A percentile compares a stretch with the other conserved stretches of the same genome.
Conservation (phyloP, 2,797 vertebrate genomes). For the Acanthiza pusilla region DNA sequence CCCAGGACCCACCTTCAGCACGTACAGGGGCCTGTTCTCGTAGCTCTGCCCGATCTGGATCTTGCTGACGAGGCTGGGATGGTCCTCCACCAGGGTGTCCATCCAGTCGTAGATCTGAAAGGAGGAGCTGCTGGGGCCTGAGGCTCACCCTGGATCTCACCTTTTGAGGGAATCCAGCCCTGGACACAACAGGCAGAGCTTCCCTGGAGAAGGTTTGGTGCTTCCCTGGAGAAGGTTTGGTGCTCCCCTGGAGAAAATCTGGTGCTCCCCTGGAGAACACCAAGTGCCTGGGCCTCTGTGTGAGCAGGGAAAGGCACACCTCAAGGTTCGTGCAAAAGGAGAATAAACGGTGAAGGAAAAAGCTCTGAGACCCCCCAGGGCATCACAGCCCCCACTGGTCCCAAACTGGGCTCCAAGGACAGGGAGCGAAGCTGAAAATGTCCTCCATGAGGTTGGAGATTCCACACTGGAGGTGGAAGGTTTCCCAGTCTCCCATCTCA, state of each 20-base stretch:
- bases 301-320: background rate
- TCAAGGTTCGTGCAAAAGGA: background rate
- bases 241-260: background rate
- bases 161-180: background rate
- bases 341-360: accelerated
- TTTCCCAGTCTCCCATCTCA: background rate
- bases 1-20: conserved; percentile 66
- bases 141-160: background rate
- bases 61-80: conserved; percentile 72
- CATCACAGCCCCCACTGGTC: background rate
- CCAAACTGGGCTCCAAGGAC: background rate
- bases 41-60: conserved; percentile 71
- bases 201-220: background rate
- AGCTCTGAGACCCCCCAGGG: background rate
- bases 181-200: background rate
- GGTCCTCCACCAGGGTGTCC: conserved; percentile 63
- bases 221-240: background rate
- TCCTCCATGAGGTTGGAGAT: background rate
- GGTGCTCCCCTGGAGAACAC: background rate
- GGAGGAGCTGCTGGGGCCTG: background rate
- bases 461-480: accelerated
- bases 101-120: conserved; percentile 77
- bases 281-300: background rate
- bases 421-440: background rate
- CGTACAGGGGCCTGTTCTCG: conserved; percentile 68